Base-by-base conservation (phyloP, 2,113 vertebrate genomes). In the Rhynchopsitta pachyrhyncha region DNA sequence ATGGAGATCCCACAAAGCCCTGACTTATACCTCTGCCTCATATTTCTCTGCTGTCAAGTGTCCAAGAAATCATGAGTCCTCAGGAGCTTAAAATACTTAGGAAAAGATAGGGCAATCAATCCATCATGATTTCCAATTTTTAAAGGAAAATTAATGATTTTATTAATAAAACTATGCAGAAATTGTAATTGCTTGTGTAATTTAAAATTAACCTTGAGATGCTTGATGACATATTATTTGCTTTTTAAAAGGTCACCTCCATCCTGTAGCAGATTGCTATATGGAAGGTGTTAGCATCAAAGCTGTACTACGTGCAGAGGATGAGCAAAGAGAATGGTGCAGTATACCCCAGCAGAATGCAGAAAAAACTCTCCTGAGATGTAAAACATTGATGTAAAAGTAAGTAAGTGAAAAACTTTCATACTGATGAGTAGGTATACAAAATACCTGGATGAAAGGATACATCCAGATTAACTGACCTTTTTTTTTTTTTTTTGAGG, bases 1-100 rank as follows among this genome's bases (percentile, higher is more conserved):
- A 55, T 47, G 22, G 25, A 83, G 47, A 81, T 53, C 47, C 35
- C 35, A 42, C 42, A 75, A 79, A 79, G 10, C 33, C 35, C 55
- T 0, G 0, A 3, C 20, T 66, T 76, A 29, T 16, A 52, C 4
- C 28, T 71, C 35, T 84, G 22, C 14, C 17, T 83, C 27, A 20
- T 59, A 5, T 44, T 75, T 75, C 33, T 86, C 39, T 88, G 33
- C 29, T 18, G 75, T 89, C 41, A 57, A 82, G 44, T 62, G 75
- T 27, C 14, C 39, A 67, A 78, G 68, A 83, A 96, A 70, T 68
- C 6, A 50, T 28, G 19, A 62, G 7, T 27, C 22, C 8, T 7
- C 67, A 11, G 15, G 9, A 50, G 76, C n/a, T 24, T 92, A 52
- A 95, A 80, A 53, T 33, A 37, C 14, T 27, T 69, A 6, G 7